Base-by-base conservation (phyloP, 2,888 invertebrate species). In the Mesochorus sp. region DNA sequence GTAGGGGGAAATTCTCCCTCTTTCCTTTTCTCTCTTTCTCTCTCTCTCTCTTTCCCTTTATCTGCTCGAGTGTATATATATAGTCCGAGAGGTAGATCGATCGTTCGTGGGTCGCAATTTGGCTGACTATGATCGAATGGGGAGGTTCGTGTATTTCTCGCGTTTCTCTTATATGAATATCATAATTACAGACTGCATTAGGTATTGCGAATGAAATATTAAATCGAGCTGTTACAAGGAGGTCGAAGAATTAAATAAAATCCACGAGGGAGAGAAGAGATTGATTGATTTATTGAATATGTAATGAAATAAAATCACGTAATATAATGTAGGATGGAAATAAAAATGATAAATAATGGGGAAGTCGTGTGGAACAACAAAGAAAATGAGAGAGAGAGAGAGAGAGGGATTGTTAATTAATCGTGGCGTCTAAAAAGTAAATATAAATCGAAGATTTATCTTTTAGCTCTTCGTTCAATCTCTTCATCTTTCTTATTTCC, bases 401-500 rank as follows among this genome's bases (percentile, higher is more conserved):
- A 1, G 39, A 10, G 26, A 12, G 14, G 28, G 28, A 2, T 28
- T 62, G 28, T 70, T 70, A 57, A 70, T 62, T 68, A 76, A 70
- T 57, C 70, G 53, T 26, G n/a, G n/a, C 55, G 19, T 44, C 49
- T 21, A 8, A n/a, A n/a, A n/a, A 47, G 68, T 55, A 39, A 76
- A 76, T 64, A 62, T 76, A 64, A 64, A 76, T 70, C 70, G 62
- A 70, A 70, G 70, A 70, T 57, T n/a, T n/a, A 76, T 62, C 31
- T 42, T 34, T 17, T 5, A 12, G 8, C n/a, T 39, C 57, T 0
- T 10, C 39, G 10, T 8, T 5, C 10, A 10, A 17, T 28, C n/a
- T 17, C 61, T 55, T 55, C 37, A 19, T 44, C 34, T 61, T 68
- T 31, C 62, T 62, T 19, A 39, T 28, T 42, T 14, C 57, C 14